phyloP scores from a whole-genome alignment of 2,888 invertebrate species.

The Stenolophus ochropezus region DNA sequence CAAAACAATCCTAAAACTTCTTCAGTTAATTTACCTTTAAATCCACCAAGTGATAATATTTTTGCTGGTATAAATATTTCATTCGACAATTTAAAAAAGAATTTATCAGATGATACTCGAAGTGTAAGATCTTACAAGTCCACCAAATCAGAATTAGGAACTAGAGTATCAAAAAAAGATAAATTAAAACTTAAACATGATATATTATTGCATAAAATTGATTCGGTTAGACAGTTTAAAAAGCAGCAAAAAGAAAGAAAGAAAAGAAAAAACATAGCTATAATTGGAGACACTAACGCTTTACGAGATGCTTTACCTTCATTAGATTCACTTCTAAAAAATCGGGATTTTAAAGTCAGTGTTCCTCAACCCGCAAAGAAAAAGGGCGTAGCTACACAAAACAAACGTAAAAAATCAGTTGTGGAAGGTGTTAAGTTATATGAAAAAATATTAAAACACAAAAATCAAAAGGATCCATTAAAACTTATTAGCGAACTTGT shows the following conservation, averaged over 20 bases:
- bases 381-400: conserved; percentile 67
- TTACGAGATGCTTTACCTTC: conserved; percentile 69
- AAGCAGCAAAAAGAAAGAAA: conserved; percentile 66
- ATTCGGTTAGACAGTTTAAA: conserved; percentile 67
- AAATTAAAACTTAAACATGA: conserved; percentile 68
- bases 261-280: conserved; percentile 66
- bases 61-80: conserved; percentile 66
- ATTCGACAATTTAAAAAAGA: conserved; percentile 62
- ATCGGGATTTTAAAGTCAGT: conserved; percentile 26
- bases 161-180: conserved; percentile 68
- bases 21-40: neutral
- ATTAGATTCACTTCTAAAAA: conserved; percentile 66
- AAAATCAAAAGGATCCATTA: conserved; percentile 66
- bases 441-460: conserved; percentile 67
- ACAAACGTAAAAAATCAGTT: conserved; percentile 66
- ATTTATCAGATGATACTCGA: conserved; percentile 65
- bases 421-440: conserved; percentile 66
- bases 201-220: conserved; percentile 68
- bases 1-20: neutral
- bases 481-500: conserved; percentile 66
- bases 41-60: conserved; percentile 63
- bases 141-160: conserved; percentile 65
- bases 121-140: conserved; percentile 69
- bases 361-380: conserved; percentile 58
- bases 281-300: conserved; percentile 68